Base-by-base conservation (phyloP, 2,797 vertebrate genomes). In the Huso huso region DNA sequence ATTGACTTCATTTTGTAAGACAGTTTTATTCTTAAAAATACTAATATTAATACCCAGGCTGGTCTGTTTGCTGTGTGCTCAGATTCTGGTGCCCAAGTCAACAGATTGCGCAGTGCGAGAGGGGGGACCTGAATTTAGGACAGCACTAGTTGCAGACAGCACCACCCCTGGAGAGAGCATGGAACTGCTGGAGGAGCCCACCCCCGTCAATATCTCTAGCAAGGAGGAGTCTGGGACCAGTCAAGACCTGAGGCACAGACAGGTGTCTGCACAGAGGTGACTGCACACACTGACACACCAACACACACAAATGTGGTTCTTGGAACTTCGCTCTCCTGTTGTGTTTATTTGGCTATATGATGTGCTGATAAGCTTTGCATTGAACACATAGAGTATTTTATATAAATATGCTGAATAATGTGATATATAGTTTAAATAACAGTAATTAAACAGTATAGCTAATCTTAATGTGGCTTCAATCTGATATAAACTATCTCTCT, bases 221-320 rank as follows among this genome's bases (percentile, higher is more conserved):
- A 65, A 50, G 15, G 12, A 2, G 72, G 6, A 11, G 79, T 74
- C 65, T 64, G 68, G 82, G n/a, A 79, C 83, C 50, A 85, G 82
- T 66, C 75, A 86, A 0, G 86, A 90, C 74, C 74, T 90, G 69
- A 79, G 84, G 75, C 86, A 83, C 75, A 84, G 88, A 68, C 50
- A 53, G 55, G 75, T 69, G 49, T 78, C 85, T 61, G 0, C 70
- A 11, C 74, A 76, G 49, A 63, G 78, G 87, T 90, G 75, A 79
- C 86, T 84, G 51, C 51, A 3, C 37, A 11, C 18, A 51, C 51
- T 1, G 12, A 23, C 37, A 66, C 48, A 48, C 13, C 37, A 1
- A 8, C 11, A 48, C 6, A 9, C 52, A 55, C n/a, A 7, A 55
- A 10, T 55, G 9, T 6, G n/a, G 52, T 55, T 55, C 52, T 55